Conservation (phyloP, 2,113 vertebrate species). For the Carassius gibelio region DNA sequence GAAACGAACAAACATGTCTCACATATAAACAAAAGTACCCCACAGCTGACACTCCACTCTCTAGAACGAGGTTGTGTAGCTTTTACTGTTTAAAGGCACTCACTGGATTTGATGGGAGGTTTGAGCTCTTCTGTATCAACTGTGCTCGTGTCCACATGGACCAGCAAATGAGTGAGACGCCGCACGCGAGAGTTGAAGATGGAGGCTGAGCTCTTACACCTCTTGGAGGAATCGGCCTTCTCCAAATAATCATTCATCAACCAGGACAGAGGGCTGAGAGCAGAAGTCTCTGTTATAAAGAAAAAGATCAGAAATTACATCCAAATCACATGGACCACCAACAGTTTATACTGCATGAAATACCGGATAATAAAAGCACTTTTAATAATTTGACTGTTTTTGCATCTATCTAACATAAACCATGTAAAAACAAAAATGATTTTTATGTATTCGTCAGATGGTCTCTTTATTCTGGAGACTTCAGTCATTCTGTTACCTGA, state of each 20-base stretch:
- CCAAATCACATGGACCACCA: not conserved
- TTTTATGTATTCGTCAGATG: not conserved
- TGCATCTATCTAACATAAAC: too few species aligned
- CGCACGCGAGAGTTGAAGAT: constrained; percentile 85
- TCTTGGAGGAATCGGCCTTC: constrained; percentile 66
- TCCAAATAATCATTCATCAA: constrained; percentile 87
- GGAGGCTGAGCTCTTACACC: constrained; percentile 62
- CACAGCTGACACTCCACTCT: not conserved
- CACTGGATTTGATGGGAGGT: constrained; percentile 76
- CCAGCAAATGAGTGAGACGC: constrained; percentile 87
- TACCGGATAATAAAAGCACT: not conserved
- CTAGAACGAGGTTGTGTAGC: not conserved
- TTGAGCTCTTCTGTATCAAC: constrained; percentile 70
- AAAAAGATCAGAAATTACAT: not conserved
- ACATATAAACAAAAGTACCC: not conserved
- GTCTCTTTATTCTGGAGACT: not conserved
- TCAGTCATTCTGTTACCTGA: constrained; percentile 74
- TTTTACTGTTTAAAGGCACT: constrained; percentile 47
- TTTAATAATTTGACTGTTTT: not conserved
- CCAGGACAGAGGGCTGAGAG: constrained; percentile 84
- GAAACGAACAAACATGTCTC: not conserved
- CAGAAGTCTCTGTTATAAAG: constrained; percentile 45
- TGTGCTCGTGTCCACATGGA: constrained; percentile 84
- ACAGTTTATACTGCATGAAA: not conserved
- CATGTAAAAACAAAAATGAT: not conserved